Evolutionary conservation across 2,888 invertebrate species (phyloP).

Genomic region (Netelia inedita): DNA sequence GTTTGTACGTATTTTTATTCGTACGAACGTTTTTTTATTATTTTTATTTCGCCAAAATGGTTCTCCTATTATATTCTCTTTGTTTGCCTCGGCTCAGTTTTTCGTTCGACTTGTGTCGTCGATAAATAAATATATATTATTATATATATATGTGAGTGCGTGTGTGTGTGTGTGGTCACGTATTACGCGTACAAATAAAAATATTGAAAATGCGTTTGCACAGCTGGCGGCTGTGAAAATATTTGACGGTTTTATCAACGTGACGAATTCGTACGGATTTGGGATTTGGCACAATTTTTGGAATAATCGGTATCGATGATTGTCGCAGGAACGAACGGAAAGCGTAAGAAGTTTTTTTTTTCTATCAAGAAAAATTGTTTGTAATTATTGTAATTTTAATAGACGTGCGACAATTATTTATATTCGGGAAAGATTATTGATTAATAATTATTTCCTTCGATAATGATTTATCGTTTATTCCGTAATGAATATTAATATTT

Average conservation of each 20-base stretch:
- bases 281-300: background rate
- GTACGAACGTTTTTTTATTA: background rate
- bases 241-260: background rate
- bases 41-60: background rate
- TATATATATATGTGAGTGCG: too few relatives aligned
- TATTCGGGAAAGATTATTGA: too few relatives aligned
- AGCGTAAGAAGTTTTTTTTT: too few relatives aligned
- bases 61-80: background rate
- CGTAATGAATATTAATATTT: too few relatives aligned
- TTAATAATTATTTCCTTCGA: too few relatives aligned
- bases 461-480: too few relatives aligned
- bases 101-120: constrained; percentile 5
- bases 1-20: background rate
- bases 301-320: too few relatives aligned
- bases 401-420: too few relatives aligned
- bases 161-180: background rate
- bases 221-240: background rate
- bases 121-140: background rate
- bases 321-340: too few relatives aligned
- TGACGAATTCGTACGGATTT: background rate
- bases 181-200: background rate
- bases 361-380: too few relatives aligned
- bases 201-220: background rate
- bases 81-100: constrained; percentile 35
- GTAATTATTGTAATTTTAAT: too few relatives aligned